Conservation (phyloP, 2,888 invertebrate species). For the Colletes collaris region DNA sequence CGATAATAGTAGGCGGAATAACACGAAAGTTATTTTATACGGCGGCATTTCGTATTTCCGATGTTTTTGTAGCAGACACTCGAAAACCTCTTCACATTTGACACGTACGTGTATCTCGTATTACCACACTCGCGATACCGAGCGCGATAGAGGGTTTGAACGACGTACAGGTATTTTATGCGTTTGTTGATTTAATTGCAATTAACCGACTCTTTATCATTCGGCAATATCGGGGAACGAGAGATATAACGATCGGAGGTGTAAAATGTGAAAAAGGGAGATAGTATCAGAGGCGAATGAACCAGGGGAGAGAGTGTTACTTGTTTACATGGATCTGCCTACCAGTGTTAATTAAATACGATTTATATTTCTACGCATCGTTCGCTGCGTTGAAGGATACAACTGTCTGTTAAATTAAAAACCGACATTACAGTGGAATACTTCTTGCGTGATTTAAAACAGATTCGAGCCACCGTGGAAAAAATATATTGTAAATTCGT, state of each 20-base stretch:
- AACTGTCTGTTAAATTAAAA: slow-evolving; percentile 63
- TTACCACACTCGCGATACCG: slow-evolving; percentile 41
- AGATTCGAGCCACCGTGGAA: background rate
- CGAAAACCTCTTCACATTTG: slow-evolving; percentile 48
- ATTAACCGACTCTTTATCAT: slow-evolving; percentile 70
- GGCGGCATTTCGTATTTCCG: slow-evolving; percentile 36
- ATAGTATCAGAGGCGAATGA: slow-evolving; percentile 51
- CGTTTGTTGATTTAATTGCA: slow-evolving; percentile 70
- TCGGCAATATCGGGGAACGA: slow-evolving; percentile 63
- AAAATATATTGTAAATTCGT: no score
- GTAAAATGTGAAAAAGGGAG: slow-evolving; percentile 50
- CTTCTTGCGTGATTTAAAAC: slow-evolving; percentile 13
- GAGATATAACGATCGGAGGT: slow-evolving; percentile 39
- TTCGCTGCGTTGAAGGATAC: slow-evolving; percentile 30
- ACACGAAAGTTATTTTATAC: slow-evolving; percentile 38
- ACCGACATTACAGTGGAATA: slow-evolving; percentile 36
- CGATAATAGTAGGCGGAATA: slow-evolving; percentile 9
- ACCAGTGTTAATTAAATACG: slow-evolving; percentile 72
- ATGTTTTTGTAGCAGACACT: slow-evolving; percentile 42
- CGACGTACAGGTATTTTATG: slow-evolving; percentile 57
- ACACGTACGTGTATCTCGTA: slow-evolving; percentile 30
- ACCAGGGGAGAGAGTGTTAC: slow-evolving; percentile 60
- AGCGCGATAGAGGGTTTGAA: slow-evolving; percentile 31
- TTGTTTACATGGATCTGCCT: slow-evolving; percentile 66
- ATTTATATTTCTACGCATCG: slow-evolving; percentile 64